phyloP scores from a whole-genome alignment of 2,797 vertebrate genomes.

The Toxotes lorentzi region DNA sequence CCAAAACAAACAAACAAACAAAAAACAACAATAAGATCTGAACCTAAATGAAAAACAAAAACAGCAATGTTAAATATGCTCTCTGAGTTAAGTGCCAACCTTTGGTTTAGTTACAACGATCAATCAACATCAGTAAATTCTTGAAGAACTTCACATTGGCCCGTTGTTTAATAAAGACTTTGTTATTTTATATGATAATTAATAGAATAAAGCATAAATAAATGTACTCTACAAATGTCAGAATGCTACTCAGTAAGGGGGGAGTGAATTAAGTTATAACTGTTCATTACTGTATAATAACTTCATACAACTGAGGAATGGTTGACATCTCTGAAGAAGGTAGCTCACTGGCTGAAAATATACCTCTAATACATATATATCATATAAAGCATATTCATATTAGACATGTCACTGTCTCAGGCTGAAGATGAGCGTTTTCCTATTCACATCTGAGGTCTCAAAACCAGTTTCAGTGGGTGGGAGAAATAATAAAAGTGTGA shows the following conservation, averaged over 20 bases:
- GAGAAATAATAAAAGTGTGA: conserved; percentile 50
- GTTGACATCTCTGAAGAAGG: conserved; percentile 80
- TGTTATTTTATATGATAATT: conserved; percentile 62
- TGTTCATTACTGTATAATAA: conserved; percentile 45
- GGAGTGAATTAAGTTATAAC: conserved; percentile 47
- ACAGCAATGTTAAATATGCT: conserved; percentile 67
- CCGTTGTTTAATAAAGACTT: conserved; percentile 66
- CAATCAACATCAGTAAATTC: conserved; percentile 70
- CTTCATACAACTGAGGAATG: conserved; percentile 71
- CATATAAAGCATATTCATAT: conserved; percentile 80
- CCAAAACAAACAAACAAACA: conserved; percentile 41
- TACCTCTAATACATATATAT: conserved; percentile 79
- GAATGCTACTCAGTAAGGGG: conserved; percentile 68
- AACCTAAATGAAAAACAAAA: conserved; percentile 69
- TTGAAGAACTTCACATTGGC: conserved; percentile 70
- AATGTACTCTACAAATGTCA: conserved; percentile 69
- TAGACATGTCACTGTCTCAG: conserved; percentile 67
- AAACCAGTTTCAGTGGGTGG: conserved; percentile 58
- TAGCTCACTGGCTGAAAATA: conserved; percentile 81
- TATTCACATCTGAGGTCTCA: conserved; percentile 66
- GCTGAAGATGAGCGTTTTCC: conserved; percentile 64
- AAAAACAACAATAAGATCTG: conserved; percentile 39
- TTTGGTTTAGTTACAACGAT: conserved; percentile 86
- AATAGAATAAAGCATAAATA: conserved; percentile 75
- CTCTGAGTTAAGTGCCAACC: conserved; percentile 84